Conservation (phyloP, 2,797 vertebrate species). For the Cheirogaleus major region DNA sequence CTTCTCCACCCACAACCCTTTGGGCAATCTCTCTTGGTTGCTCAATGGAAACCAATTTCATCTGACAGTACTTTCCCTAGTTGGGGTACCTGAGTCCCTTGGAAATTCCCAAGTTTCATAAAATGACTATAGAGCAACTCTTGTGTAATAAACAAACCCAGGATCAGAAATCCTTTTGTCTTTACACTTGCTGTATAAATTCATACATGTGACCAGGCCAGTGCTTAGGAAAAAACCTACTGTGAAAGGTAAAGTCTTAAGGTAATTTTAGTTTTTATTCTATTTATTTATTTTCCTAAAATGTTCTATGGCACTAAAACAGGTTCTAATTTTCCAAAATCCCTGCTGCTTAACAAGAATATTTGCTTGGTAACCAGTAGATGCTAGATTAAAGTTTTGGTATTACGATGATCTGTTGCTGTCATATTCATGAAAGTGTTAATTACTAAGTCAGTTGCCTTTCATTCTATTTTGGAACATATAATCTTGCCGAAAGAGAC, state of each 20-base stretch:
- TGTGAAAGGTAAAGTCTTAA: background rate
- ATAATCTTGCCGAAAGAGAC: background rate
- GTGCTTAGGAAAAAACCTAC: background rate
- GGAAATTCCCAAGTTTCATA: constrained; percentile 44
- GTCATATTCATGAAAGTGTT: background rate
- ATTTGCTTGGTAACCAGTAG: background rate
- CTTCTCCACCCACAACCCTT: background rate
- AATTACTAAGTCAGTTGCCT: background rate
- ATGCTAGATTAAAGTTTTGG: background rate
- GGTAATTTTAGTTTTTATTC: background rate
- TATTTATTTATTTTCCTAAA: background rate
- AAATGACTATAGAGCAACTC: background rate
- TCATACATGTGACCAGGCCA: background rate
- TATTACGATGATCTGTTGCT: background rate
- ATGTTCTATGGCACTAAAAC: background rate
- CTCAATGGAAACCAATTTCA: constrained; percentile 8
- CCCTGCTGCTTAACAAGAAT: background rate
- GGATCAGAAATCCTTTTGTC: background rate
- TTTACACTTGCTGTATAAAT: background rate
- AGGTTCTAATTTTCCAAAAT: constrained; percentile 7
- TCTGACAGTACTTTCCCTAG: background rate
- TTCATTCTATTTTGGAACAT: background rate
- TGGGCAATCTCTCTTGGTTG: background rate
- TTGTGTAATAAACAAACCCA: background rate
- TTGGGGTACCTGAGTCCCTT: background rate